Evolutionary conservation across 2,888 invertebrate genomes (phyloP), one percentile per base, ranked within the genome.

Genomic region (Cataglyphis altisquamis): DNA sequence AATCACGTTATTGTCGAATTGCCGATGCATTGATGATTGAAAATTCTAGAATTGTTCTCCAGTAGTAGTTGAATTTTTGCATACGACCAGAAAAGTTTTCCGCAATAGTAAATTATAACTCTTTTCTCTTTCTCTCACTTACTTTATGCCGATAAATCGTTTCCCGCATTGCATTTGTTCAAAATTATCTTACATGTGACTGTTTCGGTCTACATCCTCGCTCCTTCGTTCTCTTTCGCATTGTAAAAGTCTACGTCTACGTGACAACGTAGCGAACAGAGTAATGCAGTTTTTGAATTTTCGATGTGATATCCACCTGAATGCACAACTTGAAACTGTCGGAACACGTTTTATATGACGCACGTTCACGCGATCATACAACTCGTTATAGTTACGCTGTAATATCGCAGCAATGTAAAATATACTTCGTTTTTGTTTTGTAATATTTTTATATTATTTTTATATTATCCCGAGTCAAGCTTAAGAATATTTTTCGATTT

Each of bases 221-320:
- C 15, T 29, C 10, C 32, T 64, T 52, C 12, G 55, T 66, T n/a
- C 41, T 55, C 67, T 15, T 67, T 77, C 66, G 18, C 9, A 6
- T 66, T 66, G 55, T 55, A 57, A 66, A 25, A 1, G 25, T 25
- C 25, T 25, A 25, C 25, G n/a, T 57, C n/a, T 21, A 55, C 15
- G 39, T n/a, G 75, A 12, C 29, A 57, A 67, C 60, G 32, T 52
- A 52, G 48, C n/a, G n/a, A n/a, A 45, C 25, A 15, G 10, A 62
- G 55, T 67, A 41, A 67, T 67, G 29, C n/a, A 77, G 55, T 67
- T 77, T 75, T 64, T 57, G 41, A 67, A 55, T 67, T 67, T 57
- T 77, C 55, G 55, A 75, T 64, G 12, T 18, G 39, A 64, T 29
- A 55, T 15, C 39, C 41, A 75, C 8, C 52, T 75, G 52, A 25